These are phyloP conservation scores for Oceanites oceanicus DNA, from an alignment of 2,113 vertebrate species.

Conservation along the genomic window DNA sequence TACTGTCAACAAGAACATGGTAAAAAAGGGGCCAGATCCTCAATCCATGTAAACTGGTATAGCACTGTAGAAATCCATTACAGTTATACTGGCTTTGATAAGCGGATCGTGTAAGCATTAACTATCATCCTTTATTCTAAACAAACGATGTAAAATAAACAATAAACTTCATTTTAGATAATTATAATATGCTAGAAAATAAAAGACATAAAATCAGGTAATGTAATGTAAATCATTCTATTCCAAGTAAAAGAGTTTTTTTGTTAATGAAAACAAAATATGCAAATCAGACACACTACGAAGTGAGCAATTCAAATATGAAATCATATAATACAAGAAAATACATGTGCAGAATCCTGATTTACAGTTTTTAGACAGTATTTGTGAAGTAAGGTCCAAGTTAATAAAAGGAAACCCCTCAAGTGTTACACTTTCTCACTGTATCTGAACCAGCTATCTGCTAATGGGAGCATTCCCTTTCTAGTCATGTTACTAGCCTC, in stretches of 20 bases:
- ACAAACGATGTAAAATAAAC: background rate
- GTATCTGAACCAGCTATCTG: background rate
- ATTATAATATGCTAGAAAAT: background rate
- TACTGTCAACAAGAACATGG: background rate
- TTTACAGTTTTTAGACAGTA: background rate
- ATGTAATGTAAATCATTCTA: background rate
- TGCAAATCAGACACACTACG: background rate
- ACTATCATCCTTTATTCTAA: background rate
- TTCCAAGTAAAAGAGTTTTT: background rate
- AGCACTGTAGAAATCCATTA: background rate
- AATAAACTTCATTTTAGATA: background rate
- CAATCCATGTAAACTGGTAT: background rate
- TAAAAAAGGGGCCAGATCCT: background rate
- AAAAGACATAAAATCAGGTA: background rate
- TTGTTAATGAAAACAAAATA: background rate
- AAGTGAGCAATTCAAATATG: background rate
- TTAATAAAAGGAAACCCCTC: background rate
- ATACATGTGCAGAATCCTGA: background rate
- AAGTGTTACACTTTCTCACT: background rate
- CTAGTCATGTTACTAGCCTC: background rate
- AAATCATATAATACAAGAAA: background rate
- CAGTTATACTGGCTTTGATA: background rate
- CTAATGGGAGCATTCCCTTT: background rate
- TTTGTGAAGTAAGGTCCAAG: background rate
- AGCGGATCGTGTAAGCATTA: background rate